A percentile compares a stretch with the other conserved stretches of the same genome.
Conservation (phyloP, 2,888 invertebrate species). For the Micoletzkya japonica region DNA sequence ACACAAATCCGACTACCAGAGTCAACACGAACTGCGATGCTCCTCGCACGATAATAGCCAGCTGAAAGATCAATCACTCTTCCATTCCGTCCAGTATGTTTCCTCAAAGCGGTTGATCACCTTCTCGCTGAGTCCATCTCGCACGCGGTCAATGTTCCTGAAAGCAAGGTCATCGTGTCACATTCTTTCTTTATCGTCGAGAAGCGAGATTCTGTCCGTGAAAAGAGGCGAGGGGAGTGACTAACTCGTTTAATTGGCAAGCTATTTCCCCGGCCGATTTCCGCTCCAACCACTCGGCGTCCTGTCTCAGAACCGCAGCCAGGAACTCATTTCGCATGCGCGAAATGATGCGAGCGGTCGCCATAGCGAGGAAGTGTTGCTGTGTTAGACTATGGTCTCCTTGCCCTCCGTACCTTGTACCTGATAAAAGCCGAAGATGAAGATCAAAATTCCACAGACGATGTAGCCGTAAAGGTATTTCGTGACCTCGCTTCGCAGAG, state of each 20-base stretch:
- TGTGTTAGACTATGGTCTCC: too few relatives aligned
- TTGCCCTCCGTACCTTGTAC: too few relatives aligned
- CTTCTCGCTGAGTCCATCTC: constrained; percentile 19
- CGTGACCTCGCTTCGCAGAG: too few relatives aligned
- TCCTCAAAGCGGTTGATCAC: too few relatives aligned
- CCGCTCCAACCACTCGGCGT: constrained; percentile 15
- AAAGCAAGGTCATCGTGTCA: too few relatives aligned
- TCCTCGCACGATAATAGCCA: constrained; percentile 20
- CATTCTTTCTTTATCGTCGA: too few relatives aligned
- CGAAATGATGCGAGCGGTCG: constrained; percentile 11
- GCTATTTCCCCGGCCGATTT: constrained; percentile 4
- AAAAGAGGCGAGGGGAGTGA: background rate
- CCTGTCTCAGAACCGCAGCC: constrained; percentile 11
- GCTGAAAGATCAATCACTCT: too few relatives aligned
- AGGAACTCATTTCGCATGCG: constrained; percentile 7
- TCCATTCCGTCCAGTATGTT: too few relatives aligned
- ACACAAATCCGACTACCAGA: background rate
- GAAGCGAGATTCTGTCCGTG: background rate
- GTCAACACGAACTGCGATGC: background rate
- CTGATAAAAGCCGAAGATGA: too few relatives aligned
- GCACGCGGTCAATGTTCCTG: constrained; percentile 23
- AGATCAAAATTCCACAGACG: too few relatives aligned
- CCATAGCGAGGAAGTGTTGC: constrained; percentile 4
- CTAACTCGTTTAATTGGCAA: constrained; percentile 5
- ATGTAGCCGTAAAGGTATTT: too few relatives aligned